A percentile compares a stretch with the other conserved stretches of the same genome.
phyloP scores from a whole-genome alignment of 2,113 vertebrate genomes.

The Microtus montanus region DNA sequence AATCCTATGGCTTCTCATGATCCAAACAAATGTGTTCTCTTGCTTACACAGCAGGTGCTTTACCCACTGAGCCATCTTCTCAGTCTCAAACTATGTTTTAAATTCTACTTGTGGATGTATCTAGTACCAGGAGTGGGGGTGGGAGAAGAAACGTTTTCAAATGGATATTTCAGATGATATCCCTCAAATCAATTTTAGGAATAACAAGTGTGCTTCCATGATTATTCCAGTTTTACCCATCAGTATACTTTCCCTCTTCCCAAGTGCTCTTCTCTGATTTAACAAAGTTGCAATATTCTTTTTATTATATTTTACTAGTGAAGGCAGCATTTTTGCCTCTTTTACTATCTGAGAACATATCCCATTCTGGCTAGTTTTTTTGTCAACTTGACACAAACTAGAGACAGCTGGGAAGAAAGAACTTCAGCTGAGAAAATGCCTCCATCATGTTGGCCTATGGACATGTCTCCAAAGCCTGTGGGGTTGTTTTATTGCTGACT shows the following conservation, averaged over 20 bases:
- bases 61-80: not conserved
- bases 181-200: not conserved
- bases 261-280: not conserved
- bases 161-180: not conserved
- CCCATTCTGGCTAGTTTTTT: too few species aligned
- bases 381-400: not conserved
- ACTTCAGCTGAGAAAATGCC: not conserved
- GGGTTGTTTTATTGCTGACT: too few species aligned
- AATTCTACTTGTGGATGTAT: not conserved
- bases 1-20: not conserved
- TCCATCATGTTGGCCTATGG: not conserved
- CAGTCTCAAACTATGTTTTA: constrained; percentile 11
- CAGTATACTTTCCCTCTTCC: not conserved
- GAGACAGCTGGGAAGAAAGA: not conserved
- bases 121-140: not conserved
- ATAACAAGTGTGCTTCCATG: not conserved
- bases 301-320: not conserved
- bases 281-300: not conserved
- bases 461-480: not conserved
- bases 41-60: not conserved
- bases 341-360: constrained; percentile 8
- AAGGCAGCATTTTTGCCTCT: not conserved
- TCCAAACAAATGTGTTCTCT: not conserved
- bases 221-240: not conserved
- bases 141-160: not conserved